Percentiles rank a stretch among this genome's conserved stretches.
Evolutionary conservation across 2,888 invertebrate genomes (phyloP).

Genomic region (Petrophora chlorosata): DNA sequence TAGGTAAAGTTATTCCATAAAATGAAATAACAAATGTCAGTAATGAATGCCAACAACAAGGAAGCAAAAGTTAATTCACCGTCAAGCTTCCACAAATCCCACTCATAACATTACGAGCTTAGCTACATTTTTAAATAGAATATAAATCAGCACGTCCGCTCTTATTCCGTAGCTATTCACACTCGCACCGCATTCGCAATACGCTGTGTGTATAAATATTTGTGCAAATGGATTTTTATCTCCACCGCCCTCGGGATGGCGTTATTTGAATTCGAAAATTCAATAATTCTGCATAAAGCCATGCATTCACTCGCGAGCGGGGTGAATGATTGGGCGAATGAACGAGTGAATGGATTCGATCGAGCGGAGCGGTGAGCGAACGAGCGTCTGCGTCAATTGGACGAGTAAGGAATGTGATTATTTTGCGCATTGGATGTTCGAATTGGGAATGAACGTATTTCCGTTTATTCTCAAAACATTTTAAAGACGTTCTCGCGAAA

Average conservation of each 20-base stretch:
- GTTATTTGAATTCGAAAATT: conserved; percentile 63
- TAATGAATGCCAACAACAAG: too few species aligned
- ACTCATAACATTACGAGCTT: conserved; percentile 26
- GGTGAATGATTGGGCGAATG: conserved; percentile 67
- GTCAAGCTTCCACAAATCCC: neutral
- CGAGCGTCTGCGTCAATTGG: conserved; percentile 52
- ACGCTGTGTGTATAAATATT: conserved; percentile 47
- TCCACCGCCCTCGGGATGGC: conserved; percentile 42
- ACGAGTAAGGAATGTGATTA: conserved; percentile 58
- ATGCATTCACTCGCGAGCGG: conserved; percentile 60
- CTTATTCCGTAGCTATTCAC: neutral
- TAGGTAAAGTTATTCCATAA: too few species aligned
- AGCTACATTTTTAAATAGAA: conserved; percentile 25
- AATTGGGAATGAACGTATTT: conserved; percentile 50
- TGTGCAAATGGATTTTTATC: conserved; percentile 62
- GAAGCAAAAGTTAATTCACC: too few species aligned
- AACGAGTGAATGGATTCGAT: conserved; percentile 61
- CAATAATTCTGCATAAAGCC: conserved; percentile 73
- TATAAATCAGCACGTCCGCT: neutral
- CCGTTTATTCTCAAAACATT: conserved; percentile 52
- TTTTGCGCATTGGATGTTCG: conserved; percentile 58
- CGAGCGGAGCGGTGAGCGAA: conserved; percentile 39
- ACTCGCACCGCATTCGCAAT: conserved; percentile 1
- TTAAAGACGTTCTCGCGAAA: conserved; percentile 43
- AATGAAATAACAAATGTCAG: too few species aligned